Evolutionary conservation across 1,140 invertebrate species (phyloP).

Genomic region (Zaprionus ghesquierei): DNA sequence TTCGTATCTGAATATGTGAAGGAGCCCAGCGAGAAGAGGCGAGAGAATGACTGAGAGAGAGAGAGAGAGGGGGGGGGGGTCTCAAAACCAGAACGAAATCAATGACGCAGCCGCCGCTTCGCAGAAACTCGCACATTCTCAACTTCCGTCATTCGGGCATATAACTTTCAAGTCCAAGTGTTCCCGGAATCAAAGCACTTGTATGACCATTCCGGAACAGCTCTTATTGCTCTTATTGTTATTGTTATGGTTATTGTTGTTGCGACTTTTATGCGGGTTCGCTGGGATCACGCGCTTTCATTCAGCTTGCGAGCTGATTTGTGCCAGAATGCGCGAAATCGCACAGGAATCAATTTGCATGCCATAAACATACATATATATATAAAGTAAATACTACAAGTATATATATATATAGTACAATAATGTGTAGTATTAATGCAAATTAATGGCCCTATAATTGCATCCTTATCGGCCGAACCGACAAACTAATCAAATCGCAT

Average conservation of each 20-base stretch:
- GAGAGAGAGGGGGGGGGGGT: neutral
- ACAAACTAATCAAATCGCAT: constrained; percentile 8
- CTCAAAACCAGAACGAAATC: constrained; percentile 15
- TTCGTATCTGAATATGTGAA: constrained; percentile 7
- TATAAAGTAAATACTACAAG: neutral
- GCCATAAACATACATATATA: too few relatives aligned
- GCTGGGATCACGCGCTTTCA: neutral
- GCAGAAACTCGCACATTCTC: constrained; percentile 33
- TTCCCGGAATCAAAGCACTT: constrained; percentile 35
- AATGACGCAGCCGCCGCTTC: constrained; percentile 36
- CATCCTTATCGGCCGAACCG: neutral
- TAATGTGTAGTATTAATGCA: neutral
- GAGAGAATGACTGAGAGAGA: neutral
- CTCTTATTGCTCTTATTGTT: neutral
- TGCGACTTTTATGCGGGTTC: constrained; percentile 17
- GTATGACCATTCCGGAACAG: neutral
- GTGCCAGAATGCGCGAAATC: neutral
- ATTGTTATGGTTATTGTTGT: neutral
- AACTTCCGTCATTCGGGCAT: constrained; percentile 35
- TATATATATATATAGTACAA: neutral
- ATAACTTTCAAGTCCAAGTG: too few relatives aligned
- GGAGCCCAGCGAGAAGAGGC: neutral
- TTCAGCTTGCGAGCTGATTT: neutral
- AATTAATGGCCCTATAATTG: neutral
- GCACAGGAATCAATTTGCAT: neutral